Base-by-base conservation (phyloP, 1,140 invertebrate genomes). In the Sipha flava region DNA sequence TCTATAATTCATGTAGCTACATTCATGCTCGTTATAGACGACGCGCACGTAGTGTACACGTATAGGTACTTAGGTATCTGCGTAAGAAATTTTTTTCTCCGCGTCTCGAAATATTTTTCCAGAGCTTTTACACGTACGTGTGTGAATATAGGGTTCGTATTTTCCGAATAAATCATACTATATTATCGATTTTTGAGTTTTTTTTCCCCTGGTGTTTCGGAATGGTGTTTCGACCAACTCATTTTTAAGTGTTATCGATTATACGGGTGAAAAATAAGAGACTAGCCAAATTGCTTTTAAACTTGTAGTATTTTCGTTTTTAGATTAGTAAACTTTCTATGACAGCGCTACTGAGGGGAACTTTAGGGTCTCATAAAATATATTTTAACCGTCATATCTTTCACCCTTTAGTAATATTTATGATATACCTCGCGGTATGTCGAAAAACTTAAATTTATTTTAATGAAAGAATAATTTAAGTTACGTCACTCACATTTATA, bases 391-490 rank as follows among this genome's bases (percentile, higher is more conserved):
- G 43, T 47, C 66, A 47, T n/a, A 68, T 70, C 47, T 70, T 70
- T 47, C 23, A 47, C 40, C 40, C 43, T 70, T 70, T 70, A 70
- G 66, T 70, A 70, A 70, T 70, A 70, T 70, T 70, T 70, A 29
- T 2, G 37, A n/a, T 9, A n/a, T n/a, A 29, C 43, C 3, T 29
- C 4, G 26, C 6, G 16, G 23, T 6, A 23, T 23, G 21, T 45
- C 14, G 23, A 29, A 23, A 68, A 68, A 68, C 40, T 26, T 2
- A 26, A 68, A 68, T 23, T 29, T 18, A 68, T 68, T 68, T 70
- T 31, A 64, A 64, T 64, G 31, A 64, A 37, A 6, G 62, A 64
- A 64, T 64, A 5, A 37, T 34, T 21, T 23, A 21, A 64, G 10
- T 64, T 40, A 23, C 12, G 62, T 4, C 34, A 10, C 23, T 6